Percentiles rank a stretch among this genome's conserved stretches.
Evolutionary conservation across 2,797 vertebrate species (phyloP).

Genomic region (Pseudochirops corinnae): DNA sequence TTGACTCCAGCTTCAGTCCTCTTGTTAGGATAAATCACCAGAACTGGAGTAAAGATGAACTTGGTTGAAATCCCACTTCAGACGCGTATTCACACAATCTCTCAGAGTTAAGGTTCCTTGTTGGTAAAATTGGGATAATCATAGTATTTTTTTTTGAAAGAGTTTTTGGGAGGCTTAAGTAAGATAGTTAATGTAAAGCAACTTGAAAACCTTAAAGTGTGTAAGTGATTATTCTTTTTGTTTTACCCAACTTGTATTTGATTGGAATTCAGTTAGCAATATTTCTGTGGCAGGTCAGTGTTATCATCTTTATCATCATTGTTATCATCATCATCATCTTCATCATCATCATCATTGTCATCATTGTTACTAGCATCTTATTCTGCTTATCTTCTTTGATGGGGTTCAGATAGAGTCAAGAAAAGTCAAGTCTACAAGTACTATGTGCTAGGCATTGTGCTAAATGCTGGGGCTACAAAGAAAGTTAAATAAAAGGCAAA

Average conservation of each 20-base stretch:
- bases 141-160: neutral
- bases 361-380: neutral
- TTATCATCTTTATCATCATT: too few relatives aligned
- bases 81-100: neutral
- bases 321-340: too few relatives aligned
- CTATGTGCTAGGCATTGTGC: neutral
- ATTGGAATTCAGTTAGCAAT: neutral
- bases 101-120: neutral
- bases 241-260: neutral
- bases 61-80: neutral
- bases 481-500: neutral
- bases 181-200: neutral
- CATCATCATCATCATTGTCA: neutral
- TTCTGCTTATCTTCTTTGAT: neutral
- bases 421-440: neutral
- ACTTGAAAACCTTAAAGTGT: neutral
- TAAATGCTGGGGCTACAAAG: neutral
- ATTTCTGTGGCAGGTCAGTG: neutral
- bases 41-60: neutral
- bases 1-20: neutral
- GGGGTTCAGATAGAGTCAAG: neutral
- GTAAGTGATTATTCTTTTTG: neutral
- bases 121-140: neutral
- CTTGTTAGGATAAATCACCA: neutral
- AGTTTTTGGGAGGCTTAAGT: neutral